These are phyloP conservation scores for Bergia puertoricense DNA, from an alignment of 92 coral and sea anemone genomes.

Conservation along the genomic window DNA sequence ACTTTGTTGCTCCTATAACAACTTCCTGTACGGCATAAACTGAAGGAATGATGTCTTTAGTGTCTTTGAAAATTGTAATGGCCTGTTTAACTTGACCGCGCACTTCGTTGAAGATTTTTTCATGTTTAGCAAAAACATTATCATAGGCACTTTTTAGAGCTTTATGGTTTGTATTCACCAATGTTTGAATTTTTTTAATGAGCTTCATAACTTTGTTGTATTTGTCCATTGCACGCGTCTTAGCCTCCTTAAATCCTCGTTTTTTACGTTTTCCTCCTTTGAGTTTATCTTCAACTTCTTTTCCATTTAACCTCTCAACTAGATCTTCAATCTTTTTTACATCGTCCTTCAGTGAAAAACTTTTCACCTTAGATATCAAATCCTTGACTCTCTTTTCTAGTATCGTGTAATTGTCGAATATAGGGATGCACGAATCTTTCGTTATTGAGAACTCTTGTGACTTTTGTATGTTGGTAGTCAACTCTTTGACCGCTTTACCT, in stretches of 20 bases:
- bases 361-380: conserved; percentile 72
- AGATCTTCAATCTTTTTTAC: conserved; percentile 78
- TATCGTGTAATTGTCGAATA: conserved; percentile 69
- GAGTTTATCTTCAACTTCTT: conserved; percentile 51
- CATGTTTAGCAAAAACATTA: conserved; percentile 69
- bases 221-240: conserved; percentile 43
- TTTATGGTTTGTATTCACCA: conserved; percentile 65
- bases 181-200: conserved; percentile 65
- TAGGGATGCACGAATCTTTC: conserved; percentile 73
- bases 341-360: conserved; percentile 85
- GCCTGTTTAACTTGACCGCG: conserved; percentile 69
- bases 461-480: conserved; percentile 57
- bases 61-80: conserved; percentile 69
- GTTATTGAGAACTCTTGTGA: conserved; percentile 82
- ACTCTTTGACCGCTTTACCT: conserved; percentile 60
- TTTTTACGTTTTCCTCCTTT: conserved; percentile 43
- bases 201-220: conserved; percentile 59
- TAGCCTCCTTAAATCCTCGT: conserved; percentile 33
- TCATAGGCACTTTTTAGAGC: conserved; percentile 77
- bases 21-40: conserved; percentile 76
- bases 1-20: conserved; percentile 70
- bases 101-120: conserved; percentile 67
- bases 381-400: conserved; percentile 74
- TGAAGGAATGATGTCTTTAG: conserved; percentile 71
- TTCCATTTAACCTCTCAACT: conserved; percentile 76